A percentile compares a stretch with the other conserved stretches of the same genome.
phyloP scores from a whole-genome alignment of 2,888 invertebrate species.

The Abscondita cerata region DNA sequence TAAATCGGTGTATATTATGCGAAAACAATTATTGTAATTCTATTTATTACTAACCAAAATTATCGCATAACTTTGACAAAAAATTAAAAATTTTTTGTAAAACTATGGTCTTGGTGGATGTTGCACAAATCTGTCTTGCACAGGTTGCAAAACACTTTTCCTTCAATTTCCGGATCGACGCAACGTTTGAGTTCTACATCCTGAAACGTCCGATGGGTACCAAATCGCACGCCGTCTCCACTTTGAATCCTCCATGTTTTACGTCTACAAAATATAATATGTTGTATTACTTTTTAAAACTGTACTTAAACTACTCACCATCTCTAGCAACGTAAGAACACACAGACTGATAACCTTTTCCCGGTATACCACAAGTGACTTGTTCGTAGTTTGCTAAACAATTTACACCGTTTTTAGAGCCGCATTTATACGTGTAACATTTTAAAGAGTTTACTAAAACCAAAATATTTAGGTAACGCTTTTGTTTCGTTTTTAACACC shows the following conservation, averaged over 20 bases:
- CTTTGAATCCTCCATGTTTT: background rate
- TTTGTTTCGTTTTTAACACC: too few species aligned
- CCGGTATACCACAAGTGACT: background rate
- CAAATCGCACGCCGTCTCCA: background rate
- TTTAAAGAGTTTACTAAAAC: background rate
- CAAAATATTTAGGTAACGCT: too few species aligned
- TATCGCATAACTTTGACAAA: too few species aligned
- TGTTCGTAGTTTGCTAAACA: background rate
- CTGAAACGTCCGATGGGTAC: background rate
- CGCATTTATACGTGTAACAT: background rate
- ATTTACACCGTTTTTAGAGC: background rate
- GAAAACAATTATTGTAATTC: background rate
- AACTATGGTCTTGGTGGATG: background rate
- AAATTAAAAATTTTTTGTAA: too few species aligned
- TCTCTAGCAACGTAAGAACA: slow-evolving; percentile 4
- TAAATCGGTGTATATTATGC: background rate
- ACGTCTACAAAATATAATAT: background rate
- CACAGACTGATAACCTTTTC: background rate
- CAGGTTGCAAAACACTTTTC: background rate
- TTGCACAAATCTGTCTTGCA: slow-evolving; percentile 1
- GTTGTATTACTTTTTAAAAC: too few species aligned
- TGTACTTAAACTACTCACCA: too few species aligned
- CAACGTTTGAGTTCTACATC: background rate
- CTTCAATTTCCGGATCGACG: background rate
- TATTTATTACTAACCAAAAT: too few species aligned